Base-by-base conservation (phyloP, 2,888 invertebrate genomes). In the Heteromyza rotundicornis region DNA sequence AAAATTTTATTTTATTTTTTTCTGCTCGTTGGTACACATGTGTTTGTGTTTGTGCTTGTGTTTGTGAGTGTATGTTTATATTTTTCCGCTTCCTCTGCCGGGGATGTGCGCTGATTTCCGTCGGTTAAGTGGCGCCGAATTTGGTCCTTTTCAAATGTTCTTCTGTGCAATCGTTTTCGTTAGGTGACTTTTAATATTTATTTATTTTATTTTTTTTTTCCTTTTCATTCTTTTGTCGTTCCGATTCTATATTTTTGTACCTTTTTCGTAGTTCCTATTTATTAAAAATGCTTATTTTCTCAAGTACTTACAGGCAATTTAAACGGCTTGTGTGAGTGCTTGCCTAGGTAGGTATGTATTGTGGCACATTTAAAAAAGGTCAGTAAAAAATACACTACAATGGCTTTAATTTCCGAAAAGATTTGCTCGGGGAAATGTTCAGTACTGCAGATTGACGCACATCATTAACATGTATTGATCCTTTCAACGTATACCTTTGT, bases 1-100 rank as follows among this genome's bases (percentile, higher is more conserved):
- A 67, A 71, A 70, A 69, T 64, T 69, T 67, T 70, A 68, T 68
- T 66, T 63, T 55, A 56, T 40, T 57, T 57, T 61, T 47, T 60
- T 50, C 35, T 40, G 40, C 16, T 22, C 20, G 12, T 32, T 32
- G 3, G 16, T 20, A 20, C 32, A 36, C 17, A 19, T 61, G 47
- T 61, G 49, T 44, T 23, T 51, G 47, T 58, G 40, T 24, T 50
- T 59, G 62, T 49, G 62, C 55, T 35, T 62, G 53, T 40, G 50
- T 59, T 58, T 58, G 62, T 62, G 54, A 57, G 32, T 58, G 44
- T 40, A 40, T 59, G 62, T 58, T 54, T 59, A 49, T 59, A 55
- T 55, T 40, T 50, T 54, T 62, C 53, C 50, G 49, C 55, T 62
- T 62, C 19, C 52, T 53, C 40, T 52, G 22, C 57, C 57, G n/a